A percentile compares a stretch with the other conserved stretches of the same genome.
Conservation (phyloP, 2,113 vertebrate species). For the Dicaeum eximium region DNA sequence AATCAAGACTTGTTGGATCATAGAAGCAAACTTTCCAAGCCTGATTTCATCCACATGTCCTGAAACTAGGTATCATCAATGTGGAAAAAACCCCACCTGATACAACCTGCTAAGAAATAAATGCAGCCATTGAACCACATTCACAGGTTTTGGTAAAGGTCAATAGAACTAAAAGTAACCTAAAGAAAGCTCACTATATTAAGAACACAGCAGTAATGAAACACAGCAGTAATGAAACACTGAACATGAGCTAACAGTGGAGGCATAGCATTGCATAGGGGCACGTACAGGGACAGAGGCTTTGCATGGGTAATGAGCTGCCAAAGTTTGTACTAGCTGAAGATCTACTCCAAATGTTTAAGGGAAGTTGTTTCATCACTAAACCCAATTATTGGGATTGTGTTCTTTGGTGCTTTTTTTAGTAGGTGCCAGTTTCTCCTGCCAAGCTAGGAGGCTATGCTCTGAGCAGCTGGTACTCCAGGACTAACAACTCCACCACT, state of each 20-base stretch:
- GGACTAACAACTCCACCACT: not conserved
- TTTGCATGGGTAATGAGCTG: not conserved
- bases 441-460: not conserved
- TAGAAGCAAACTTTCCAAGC: not conserved
- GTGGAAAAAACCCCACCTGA: too few species aligned
- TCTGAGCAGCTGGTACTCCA: not conserved
- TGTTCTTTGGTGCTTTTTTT: not conserved
- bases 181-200: not conserved
- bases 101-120: not conserved
- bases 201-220: not conserved
- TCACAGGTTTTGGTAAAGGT: not conserved
- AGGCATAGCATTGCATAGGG: not conserved
- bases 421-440: not conserved
- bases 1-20: not conserved
- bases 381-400: not conserved
- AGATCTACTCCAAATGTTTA: not conserved
- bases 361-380: not conserved
- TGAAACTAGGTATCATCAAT: not conserved
- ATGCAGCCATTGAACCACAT: not conserved
- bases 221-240: not conserved
- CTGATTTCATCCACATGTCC: not conserved
- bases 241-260: not conserved
- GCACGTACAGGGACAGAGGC: not conserved
- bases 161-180: not conserved
- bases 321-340: not conserved